Evolutionary conservation across 2,797 vertebrate species (phyloP).

Genomic region (Liparis tanakae): DNA sequence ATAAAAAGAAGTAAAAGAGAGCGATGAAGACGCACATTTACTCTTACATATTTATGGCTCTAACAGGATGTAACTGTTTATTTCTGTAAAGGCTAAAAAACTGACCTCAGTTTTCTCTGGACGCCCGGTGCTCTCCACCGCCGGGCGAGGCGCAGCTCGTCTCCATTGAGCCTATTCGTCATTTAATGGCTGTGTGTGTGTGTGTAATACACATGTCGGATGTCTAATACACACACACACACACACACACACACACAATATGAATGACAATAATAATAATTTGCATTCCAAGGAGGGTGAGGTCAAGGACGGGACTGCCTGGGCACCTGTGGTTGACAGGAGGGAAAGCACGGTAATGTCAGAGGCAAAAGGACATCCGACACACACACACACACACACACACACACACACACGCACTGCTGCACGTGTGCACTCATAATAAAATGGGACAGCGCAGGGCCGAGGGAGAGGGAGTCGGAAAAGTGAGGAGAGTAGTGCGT

Average conservation of each 20-base stretch:
- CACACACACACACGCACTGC: slow-evolving; percentile 23
- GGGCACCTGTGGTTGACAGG: slow-evolving; percentile 67
- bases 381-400: slow-evolving; percentile 20
- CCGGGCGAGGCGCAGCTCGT: no score
- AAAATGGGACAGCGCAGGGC: slow-evolving; percentile 44
- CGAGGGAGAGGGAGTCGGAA: slow-evolving; percentile 24
- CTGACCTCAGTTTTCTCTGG: no score
- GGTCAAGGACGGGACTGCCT: slow-evolving; percentile 68
- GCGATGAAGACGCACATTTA: no score
- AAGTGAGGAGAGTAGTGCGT: slow-evolving; percentile 12
- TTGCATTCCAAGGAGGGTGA: slow-evolving; percentile 58
- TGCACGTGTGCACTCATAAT: slow-evolving; percentile 29
- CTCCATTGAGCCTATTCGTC: background rate
- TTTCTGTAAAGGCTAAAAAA: no score
- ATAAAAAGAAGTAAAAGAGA: no score
- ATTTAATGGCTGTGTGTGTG: slow-evolving; percentile 1
- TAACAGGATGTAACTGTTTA: no score
- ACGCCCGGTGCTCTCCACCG: no score
- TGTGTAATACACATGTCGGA: slow-evolving; percentile 11
- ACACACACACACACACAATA: slow-evolving; percentile 3
- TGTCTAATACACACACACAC: slow-evolving; percentile 25
- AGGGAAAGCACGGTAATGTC: slow-evolving; percentile 32
- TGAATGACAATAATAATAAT: slow-evolving; percentile 55
- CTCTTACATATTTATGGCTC: no score
- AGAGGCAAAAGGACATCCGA: slow-evolving; percentile 50